Percentiles rank a stretch among this genome's conserved stretches.
phyloP scores from a whole-genome alignment of 1,140 invertebrate species.

The Neodiprion virginianus region DNA sequence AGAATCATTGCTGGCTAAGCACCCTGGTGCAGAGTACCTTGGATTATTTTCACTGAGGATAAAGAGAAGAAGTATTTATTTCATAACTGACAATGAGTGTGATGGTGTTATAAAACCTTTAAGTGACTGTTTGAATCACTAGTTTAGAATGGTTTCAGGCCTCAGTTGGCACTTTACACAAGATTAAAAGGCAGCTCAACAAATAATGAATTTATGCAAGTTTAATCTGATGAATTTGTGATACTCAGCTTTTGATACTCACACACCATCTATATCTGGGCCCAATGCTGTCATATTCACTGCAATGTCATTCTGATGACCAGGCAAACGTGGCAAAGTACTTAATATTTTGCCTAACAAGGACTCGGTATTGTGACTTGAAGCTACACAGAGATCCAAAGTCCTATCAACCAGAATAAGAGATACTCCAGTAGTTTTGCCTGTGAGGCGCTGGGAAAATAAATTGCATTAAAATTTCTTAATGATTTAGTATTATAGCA shows the following conservation, averaged over 20 bases:
- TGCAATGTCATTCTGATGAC: constrained; percentile 70
- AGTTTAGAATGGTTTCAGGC: constrained; percentile 37
- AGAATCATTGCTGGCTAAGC: constrained; percentile 48
- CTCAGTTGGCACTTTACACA: no score
- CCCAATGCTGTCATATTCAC: constrained; percentile 71
- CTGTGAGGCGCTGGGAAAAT: constrained; percentile 28
- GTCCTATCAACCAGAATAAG: constrained; percentile 73
- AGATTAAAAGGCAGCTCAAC: no score
- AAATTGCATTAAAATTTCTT: constrained; percentile 10
- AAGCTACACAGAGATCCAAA: constrained; percentile 68
- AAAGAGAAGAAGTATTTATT: background rate
- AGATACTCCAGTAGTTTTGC: constrained; percentile 60
- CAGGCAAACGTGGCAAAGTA: constrained; percentile 68
- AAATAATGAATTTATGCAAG: constrained; percentile 47
- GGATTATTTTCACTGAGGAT: background rate
- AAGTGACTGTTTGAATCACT: constrained; percentile 49
- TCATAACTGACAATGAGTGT: no score
- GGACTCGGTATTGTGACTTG: constrained; percentile 68
- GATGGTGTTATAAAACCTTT: no score
- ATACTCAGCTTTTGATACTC: constrained; percentile 18
- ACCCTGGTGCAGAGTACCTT: constrained; percentile 45
- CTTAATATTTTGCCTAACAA: constrained; percentile 69
- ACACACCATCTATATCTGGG: constrained; percentile 54
- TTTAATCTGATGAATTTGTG: constrained; percentile 55
- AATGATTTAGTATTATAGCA: background rate